phyloP scores from a whole-genome alignment of 1,140 invertebrate species.

The Lepidurus packardi region DNA sequence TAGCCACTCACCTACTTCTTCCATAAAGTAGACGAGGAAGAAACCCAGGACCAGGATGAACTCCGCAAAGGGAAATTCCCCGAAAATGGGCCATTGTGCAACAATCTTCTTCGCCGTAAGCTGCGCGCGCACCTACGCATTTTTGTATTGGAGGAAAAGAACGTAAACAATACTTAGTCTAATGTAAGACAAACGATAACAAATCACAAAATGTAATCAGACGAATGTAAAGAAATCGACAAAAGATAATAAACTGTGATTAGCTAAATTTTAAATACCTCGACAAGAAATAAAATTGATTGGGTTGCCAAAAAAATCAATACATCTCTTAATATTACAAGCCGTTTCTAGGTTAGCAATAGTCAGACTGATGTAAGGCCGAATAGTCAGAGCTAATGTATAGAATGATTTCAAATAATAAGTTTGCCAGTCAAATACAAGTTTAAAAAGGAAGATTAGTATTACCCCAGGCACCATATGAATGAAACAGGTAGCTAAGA shows the following conservation, averaged over 20 bases:
- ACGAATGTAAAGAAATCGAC: too few species aligned
- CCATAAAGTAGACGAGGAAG: constrained; percentile 53
- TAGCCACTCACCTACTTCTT: constrained; percentile 46
- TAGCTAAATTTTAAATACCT: too few species aligned
- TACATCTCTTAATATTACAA: too few species aligned
- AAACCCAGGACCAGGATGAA: constrained; percentile 53
- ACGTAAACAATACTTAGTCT: neutral
- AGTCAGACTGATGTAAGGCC: too few species aligned
- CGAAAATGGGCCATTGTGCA: constrained; percentile 13
- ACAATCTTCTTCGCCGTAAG: neutral
- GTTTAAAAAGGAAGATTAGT: constrained; percentile 34
- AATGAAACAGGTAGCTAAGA: constrained; percentile 53
- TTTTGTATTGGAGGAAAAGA: neutral
- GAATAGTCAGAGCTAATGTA: too few species aligned
- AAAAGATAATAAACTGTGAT: too few species aligned
- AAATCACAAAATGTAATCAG: too few species aligned
- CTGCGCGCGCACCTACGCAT: neutral
- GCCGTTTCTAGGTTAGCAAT: too few species aligned
- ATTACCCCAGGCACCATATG: constrained; percentile 54
- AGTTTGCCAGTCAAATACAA: neutral
- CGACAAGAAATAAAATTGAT: too few species aligned
- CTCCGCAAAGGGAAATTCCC: constrained; percentile 48
- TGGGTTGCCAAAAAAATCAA: too few species aligned
- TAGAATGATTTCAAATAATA: too few species aligned
- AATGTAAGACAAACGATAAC: too few species aligned